phyloP scores from a whole-genome alignment of 2,113 vertebrate species.

The Thamnophis sirtalis region DNA sequence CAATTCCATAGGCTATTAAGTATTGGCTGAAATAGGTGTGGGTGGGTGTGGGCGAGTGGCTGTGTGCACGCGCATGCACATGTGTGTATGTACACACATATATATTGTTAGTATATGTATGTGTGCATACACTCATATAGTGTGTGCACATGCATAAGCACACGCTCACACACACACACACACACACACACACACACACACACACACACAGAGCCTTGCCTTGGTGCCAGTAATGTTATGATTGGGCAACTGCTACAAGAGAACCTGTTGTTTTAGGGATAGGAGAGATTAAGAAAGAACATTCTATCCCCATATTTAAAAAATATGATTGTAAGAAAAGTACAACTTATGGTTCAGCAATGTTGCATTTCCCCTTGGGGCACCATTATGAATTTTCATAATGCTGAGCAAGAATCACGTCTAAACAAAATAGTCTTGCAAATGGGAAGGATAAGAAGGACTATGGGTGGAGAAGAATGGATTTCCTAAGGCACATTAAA shows the following conservation, averaged over 20 bases:
- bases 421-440: background rate
- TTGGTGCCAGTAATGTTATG: conserved; percentile 33
- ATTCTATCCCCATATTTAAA: background rate
- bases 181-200: background rate
- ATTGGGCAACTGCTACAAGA: background rate
- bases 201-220: conserved; percentile 11
- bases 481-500: background rate
- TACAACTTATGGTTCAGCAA: background rate
- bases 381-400: background rate
- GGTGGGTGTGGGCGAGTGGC: background rate
- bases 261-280: background rate
- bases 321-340: background rate
- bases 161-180: too few species aligned
- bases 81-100: background rate
- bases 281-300: background rate
- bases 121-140: too few species aligned
- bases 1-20: conserved; percentile 47
- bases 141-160: too few species aligned
- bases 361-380: background rate
- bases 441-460: background rate
- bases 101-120: background rate
- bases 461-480: background rate
- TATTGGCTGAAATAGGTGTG: conserved; percentile 43
- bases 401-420: background rate
- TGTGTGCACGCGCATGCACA: too few species aligned